Evolutionary conservation across 2,888 invertebrate genomes (phyloP).

Genomic region (Tortricodes alternella): DNA sequence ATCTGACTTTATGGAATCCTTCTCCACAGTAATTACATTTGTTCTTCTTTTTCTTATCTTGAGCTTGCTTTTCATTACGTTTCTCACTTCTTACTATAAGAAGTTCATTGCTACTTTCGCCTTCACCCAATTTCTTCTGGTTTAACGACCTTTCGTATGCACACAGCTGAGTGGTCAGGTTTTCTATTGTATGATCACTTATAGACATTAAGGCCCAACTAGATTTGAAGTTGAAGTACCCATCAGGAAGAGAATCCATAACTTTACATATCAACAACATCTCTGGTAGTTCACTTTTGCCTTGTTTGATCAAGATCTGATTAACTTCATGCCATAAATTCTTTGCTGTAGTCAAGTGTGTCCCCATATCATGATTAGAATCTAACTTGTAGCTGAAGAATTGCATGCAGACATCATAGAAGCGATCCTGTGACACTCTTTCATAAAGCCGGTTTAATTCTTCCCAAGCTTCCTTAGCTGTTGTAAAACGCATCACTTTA

Average conservation of each 20-base stretch:
- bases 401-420: constrained; percentile 8
- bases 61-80: not conserved
- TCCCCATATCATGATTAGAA: constrained; percentile 10
- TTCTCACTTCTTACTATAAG: not conserved
- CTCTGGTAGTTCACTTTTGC: not conserved
- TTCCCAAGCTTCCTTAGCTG: not conserved
- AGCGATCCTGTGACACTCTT: constrained; percentile 2
- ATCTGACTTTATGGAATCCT: not conserved
- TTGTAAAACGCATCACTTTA: constrained; percentile 1
- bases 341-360: constrained; percentile 1
- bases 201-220: constrained; percentile 19
- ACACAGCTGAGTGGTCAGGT: not conserved
- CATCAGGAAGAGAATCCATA: constrained; percentile 17
- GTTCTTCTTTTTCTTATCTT: not conserved
- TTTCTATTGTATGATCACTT: not conserved
- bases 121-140: too few species aligned
- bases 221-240: constrained; percentile 22
- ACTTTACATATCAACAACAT: not conserved
- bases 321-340: not conserved
- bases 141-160: not conserved
- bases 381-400: constrained; percentile 12
- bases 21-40: not conserved
- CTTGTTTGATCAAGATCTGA: not conserved
- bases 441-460: not conserved
- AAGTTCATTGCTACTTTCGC: not conserved